Conservation (phyloP, 2,888 invertebrate species). For the Apamea sordens region DNA sequence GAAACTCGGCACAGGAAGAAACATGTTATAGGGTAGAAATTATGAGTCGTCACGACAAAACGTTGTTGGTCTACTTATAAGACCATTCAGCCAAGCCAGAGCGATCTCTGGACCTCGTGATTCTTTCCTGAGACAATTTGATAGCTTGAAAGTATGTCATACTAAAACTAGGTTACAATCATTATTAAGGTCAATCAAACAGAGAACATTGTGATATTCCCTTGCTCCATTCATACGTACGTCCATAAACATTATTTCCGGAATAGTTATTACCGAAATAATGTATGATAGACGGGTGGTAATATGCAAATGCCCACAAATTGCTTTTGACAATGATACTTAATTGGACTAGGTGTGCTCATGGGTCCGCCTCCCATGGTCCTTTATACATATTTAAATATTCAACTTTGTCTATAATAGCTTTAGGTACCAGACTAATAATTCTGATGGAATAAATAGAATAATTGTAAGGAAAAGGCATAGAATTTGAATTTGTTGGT, state of each 20-base stretch:
- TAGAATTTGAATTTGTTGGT: constrained; percentile 15
- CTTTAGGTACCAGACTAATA: constrained; percentile 22
- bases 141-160: constrained; percentile 6
- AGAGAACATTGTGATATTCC: constrained; percentile 15
- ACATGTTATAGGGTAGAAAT: constrained; percentile 73
- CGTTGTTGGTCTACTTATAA: constrained; percentile 58
- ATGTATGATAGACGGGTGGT: constrained; percentile 71
- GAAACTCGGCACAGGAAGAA: constrained; percentile 76
- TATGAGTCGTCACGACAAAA: constrained; percentile 68
- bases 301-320: constrained; percentile 78
- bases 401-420: constrained; percentile 16
- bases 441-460: not conserved
- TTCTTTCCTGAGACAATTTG: not conserved
- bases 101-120: not conserved
- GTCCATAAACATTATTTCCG: constrained; percentile 45
- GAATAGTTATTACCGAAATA: constrained; percentile 68
- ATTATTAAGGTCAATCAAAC: constrained; percentile 34
- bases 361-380: constrained; percentile 53
- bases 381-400: constrained; percentile 56
- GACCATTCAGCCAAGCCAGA: constrained; percentile 5
- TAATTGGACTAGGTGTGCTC: constrained; percentile 72
- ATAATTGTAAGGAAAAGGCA: constrained; percentile 9
- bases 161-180: constrained; percentile 1
- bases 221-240: constrained; percentile 2
- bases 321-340: constrained; percentile 74